These are phyloP conservation scores for Megalonaias nervosa DNA, from an alignment of 1,140 invertebrate species.

Conservation along the genomic window DNA sequence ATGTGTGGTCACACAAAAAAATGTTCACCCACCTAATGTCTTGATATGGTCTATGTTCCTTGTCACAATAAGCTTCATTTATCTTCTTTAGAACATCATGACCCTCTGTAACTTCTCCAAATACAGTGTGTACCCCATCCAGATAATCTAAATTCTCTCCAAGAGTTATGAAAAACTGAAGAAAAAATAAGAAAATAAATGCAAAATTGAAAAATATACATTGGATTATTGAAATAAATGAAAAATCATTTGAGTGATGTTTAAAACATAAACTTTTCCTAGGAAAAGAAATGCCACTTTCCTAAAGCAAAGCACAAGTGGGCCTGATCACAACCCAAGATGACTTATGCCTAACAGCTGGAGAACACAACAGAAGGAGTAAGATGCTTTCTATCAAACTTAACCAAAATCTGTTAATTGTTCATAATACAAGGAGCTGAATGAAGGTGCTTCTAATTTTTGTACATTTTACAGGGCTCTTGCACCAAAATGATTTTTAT, in stretches of 20 bases:
- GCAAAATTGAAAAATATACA: too few species aligned
- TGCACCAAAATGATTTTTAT: too few species aligned
- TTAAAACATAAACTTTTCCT: background rate
- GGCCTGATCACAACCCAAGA: background rate
- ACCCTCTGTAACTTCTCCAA: constrained; percentile 94
- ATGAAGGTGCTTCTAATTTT: too few species aligned
- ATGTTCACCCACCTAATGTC: constrained; percentile 81
- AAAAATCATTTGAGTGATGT: background rate
- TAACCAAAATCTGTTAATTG: too few species aligned
- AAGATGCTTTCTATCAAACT: too few species aligned
- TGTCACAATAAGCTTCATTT: constrained; percentile 96
- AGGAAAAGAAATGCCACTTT: background rate
- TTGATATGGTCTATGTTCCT: constrained; percentile 91
- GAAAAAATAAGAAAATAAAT: background rate
- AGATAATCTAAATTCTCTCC: constrained; percentile 91
- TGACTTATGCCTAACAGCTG: background rate
- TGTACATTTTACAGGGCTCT: too few species aligned
- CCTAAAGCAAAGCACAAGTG: background rate
- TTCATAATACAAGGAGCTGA: too few species aligned
- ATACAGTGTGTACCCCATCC: constrained; percentile 93
- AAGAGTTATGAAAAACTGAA: constrained; percentile 97
- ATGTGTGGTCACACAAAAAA: constrained; percentile 5
- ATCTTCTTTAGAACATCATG: constrained; percentile 89
- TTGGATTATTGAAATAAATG: too few species aligned
- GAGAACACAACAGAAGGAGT: too few species aligned